A percentile compares a stretch with the other conserved stretches of the same genome.
phyloP scores from a whole-genome alignment of 2,113 vertebrate species.

The Cacatua alba region DNA sequence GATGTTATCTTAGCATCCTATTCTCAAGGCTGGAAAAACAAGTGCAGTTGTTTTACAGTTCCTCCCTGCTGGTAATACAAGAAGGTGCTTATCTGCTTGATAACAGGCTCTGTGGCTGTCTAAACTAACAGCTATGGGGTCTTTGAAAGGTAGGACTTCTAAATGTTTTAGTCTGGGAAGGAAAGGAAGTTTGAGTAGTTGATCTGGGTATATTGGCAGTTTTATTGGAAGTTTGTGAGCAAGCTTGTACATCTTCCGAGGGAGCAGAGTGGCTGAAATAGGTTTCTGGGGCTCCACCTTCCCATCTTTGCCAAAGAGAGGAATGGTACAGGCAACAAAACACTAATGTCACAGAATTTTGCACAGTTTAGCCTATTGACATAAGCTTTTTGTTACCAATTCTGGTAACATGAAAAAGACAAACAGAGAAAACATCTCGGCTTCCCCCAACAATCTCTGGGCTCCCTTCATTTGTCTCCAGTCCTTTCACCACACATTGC shows the following conservation, averaged over 20 bases:
- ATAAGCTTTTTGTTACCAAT: neutral
- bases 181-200: neutral
- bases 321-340: neutral
- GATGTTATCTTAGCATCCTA: neutral
- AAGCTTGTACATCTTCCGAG: neutral
- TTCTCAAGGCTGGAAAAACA: neutral
- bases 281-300: neutral
- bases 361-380: neutral
- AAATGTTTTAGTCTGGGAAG: neutral
- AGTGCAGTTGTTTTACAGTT: neutral
- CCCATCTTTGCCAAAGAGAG: neutral
- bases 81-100: neutral
- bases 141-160: neutral
- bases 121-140: neutral
- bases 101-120: neutral
- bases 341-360: neutral
- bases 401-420: neutral
- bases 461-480: neutral
- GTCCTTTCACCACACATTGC: neutral
- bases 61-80: neutral
- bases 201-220: neutral
- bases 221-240: neutral
- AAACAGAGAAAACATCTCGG: fast-evolving
- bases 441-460: fast-evolving
- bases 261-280: neutral